Conservation (phyloP, 2,888 invertebrate species). For the Sceliomorpha sp. region DNA sequence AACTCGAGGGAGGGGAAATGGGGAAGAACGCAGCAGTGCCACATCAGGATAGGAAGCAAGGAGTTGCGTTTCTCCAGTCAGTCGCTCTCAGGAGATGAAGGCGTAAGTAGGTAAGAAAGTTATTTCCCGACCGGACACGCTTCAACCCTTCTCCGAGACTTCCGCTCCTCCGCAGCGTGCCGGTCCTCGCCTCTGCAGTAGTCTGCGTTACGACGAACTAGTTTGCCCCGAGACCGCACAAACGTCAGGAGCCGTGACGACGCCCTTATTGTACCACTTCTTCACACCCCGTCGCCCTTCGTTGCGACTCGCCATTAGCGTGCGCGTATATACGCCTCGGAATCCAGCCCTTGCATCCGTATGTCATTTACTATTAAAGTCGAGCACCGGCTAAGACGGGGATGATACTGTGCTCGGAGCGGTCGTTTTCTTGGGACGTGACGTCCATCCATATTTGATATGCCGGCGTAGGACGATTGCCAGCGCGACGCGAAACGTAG, state of each 20-base stretch:
- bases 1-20: too few species aligned
- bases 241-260: conserved; percentile 57
- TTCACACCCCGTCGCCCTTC: conserved; percentile 59
- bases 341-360: conserved; percentile 60
- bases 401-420: conserved; percentile 44
- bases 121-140: conserved; percentile 80
- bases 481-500: too few species aligned
- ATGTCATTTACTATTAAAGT: conserved; percentile 69
- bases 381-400: conserved; percentile 43
- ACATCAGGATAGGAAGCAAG: conserved; percentile 65
- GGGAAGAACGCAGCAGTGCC: too few species aligned
- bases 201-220: conserved; percentile 46
- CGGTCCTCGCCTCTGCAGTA: conserved; percentile 40
- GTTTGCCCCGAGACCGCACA: conserved; percentile 42
- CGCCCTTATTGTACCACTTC: conserved; percentile 64
- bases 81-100: conserved; percentile 78
- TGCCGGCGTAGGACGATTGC: too few species aligned
- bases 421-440: conserved; percentile 28
- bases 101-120: conserved; percentile 80
- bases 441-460: conserved; percentile 34
- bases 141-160: conserved; percentile 72
- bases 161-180: conserved; percentile 35
- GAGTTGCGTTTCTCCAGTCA: conserved; percentile 69
- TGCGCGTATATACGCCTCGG: conserved; percentile 10
- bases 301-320: conserved; percentile 61